Evolutionary conservation across 1,140 invertebrate genomes (phyloP), one percentile per base, ranked within the genome.

Genomic region (Euborellia annulipes): DNA sequence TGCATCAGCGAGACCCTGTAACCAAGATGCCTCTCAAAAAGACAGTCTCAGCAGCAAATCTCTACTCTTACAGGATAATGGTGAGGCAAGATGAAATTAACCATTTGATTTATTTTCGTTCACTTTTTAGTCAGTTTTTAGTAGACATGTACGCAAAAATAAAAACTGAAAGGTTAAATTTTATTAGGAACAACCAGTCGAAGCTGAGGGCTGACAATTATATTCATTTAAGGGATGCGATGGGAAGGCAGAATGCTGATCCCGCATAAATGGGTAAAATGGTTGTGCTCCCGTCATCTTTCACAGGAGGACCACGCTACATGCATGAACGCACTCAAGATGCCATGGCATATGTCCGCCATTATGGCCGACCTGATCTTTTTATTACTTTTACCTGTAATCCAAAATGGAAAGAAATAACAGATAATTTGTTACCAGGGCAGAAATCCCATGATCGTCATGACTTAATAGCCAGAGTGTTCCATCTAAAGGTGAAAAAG

Each of bases 121-220:
- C 51, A 36, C 41, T 60, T 2, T 47, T 43, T 21, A 54, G 61
- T 39, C 55, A 68, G 47, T 66, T 55, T 57, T 41, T 62, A 9
- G 63, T 69, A 2, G 63, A 71, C 53, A 63, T 67, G 55, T 69
- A 64, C 54, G 61, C 58, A 4, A 70, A 69, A 60, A 61, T 71
- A 37, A 64, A 69, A 58, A 62, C 48, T 32, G 61, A 65, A 54
- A 49, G 63, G 37, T 51, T 66, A 9, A 45, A 50, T 30, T 69
- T 52, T 47, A 61, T 68, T 19, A 37, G 55, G 44, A 52, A 55
- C 3, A 64, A 70, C 55, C 67, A 73, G 55, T 54, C 43, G n/a
- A 58, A 64, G 50, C 51, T 72, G n/a, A 53, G 65, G 43, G 56
- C 54, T 20, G 66, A 70, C 49, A 49, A 61, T 13, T 71, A 71